Evolutionary conservation across 1,140 invertebrate genomes (phyloP).

Genomic region (Gonatopus flavifemur): DNA sequence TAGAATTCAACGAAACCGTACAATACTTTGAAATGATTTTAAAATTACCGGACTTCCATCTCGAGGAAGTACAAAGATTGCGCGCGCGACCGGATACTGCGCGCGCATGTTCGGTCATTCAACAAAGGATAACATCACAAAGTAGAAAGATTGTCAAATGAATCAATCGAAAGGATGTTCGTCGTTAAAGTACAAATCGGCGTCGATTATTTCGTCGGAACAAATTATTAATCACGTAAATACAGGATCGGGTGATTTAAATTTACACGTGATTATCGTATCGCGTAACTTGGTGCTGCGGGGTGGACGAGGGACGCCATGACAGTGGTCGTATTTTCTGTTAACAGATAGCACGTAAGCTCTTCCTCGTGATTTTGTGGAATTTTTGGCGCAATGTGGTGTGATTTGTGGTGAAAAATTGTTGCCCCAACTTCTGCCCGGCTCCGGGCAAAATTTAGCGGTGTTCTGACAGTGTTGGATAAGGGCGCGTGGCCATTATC

Average conservation of each 20-base stretch:
- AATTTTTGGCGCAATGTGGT: slow-evolving; percentile 16
- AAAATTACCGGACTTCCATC: slow-evolving; percentile 12
- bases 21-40: too few species aligned
- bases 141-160: too few species aligned
- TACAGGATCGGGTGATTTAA: too few species aligned
- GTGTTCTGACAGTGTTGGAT: slow-evolving; percentile 17
- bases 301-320: slow-evolving; percentile 41
- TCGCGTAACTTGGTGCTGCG: slow-evolving; percentile 37
- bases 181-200: too few species aligned
- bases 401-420: slow-evolving; percentile 16
- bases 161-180: too few species aligned
- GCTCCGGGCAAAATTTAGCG: slow-evolving; percentile 8
- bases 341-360: slow-evolving; percentile 29
- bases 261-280: neutral
- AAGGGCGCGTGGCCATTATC: slow-evolving; percentile 40
- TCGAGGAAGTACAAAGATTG: slow-evolving; percentile 14
- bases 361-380: slow-evolving; percentile 24
- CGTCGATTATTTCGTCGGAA: too few species aligned
- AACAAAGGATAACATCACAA: slow-evolving; percentile 9
- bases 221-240: too few species aligned
- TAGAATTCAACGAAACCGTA: too few species aligned
- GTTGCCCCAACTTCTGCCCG: slow-evolving; percentile 10
- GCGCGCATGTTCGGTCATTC: slow-evolving; percentile 23
- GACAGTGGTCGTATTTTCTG: slow-evolving; percentile 46
- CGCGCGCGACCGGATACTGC: slow-evolving; percentile 30